Conservation (phyloP, 2,113 vertebrate genomes). For the Rhea pennata region DNA sequence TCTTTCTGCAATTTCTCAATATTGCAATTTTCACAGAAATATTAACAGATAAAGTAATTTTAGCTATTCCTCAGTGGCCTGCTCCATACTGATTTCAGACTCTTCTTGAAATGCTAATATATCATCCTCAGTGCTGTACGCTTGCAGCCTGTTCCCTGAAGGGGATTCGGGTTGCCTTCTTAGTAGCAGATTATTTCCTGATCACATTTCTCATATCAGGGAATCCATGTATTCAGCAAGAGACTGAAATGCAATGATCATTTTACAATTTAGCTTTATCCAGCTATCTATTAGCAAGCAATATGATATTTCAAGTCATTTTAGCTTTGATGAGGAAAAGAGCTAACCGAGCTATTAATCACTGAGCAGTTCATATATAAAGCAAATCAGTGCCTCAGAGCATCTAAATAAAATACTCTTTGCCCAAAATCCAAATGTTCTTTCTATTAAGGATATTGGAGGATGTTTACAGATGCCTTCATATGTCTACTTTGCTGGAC, state of each 20-base stretch:
- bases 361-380: constrained; percentile 25
- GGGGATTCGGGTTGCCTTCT: constrained; percentile 54
- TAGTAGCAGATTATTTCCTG: constrained; percentile 62
- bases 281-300: constrained; percentile 53
- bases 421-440: not conserved
- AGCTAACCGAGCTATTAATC: constrained; percentile 59
- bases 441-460: not conserved
- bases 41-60: constrained; percentile 48
- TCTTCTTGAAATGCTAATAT: constrained; percentile 70
- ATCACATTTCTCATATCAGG: constrained; percentile 60
- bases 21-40: constrained; percentile 34
- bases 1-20: constrained; percentile 29
- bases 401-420: constrained; percentile 22
- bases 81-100: constrained; percentile 32
- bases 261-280: constrained; percentile 65
- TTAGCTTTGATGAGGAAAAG: constrained; percentile 41
- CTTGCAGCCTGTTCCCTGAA: constrained; percentile 25
- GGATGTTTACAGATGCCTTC: constrained; percentile 18
- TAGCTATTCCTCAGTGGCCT: constrained; percentile 42
- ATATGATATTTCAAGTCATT: constrained; percentile 16
- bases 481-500: not conserved
- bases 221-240: constrained; percentile 18
- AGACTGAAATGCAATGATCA: constrained; percentile 24
- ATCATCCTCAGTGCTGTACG: constrained; percentile 10
- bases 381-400: not conserved